Conservation (phyloP, 2,113 vertebrate species). For the Caranx melampygus region DNA sequence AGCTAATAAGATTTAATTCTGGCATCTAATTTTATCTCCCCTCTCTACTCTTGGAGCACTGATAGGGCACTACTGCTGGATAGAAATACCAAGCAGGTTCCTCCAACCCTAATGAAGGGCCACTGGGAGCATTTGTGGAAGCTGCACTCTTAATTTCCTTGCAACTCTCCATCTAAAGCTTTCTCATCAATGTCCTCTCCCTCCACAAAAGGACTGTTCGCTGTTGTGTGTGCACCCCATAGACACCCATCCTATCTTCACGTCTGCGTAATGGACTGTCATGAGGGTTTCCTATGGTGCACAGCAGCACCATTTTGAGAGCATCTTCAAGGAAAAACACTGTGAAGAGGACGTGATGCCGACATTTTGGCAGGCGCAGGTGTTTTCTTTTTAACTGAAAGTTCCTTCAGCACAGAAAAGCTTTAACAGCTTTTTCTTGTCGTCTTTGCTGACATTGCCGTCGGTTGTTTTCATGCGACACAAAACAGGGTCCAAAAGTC, state of each 20-base stretch:
- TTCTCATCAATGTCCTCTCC: slow-evolving; percentile 58
- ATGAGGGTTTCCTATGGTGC: slow-evolving; percentile 43
- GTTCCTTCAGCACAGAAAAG: not conserved
- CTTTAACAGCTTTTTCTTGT: not conserved
- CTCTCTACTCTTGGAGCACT: slow-evolving; percentile 58
- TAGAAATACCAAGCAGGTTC: slow-evolving; percentile 70
- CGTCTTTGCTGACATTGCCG: not conserved
- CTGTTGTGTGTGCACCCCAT: slow-evolving; percentile 41
- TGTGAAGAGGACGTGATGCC: slow-evolving; percentile 6
- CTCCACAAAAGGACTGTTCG: slow-evolving; percentile 49
- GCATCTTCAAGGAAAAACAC: slow-evolving; percentile 48
- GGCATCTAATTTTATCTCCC: slow-evolving; percentile 70
- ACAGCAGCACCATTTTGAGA: slow-evolving; percentile 37
- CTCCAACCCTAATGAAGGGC: slow-evolving; percentile 33
- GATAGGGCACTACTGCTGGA: slow-evolving; percentile 53
- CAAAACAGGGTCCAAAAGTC: not conserved
- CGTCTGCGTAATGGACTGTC: slow-evolving; percentile 66
- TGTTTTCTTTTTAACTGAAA: slow-evolving; percentile 8
- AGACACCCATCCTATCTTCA: slow-evolving; percentile 37
- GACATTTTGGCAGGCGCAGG: slow-evolving; percentile 16
- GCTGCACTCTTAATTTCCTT: slow-evolving; percentile 57
- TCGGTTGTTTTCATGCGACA: not conserved
- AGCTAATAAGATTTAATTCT: slow-evolving; percentile 74
- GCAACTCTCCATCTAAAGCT: slow-evolving; percentile 47
- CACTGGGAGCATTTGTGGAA: slow-evolving; percentile 51